These are phyloP conservation scores for Phaethon lepturus DNA, from an alignment of 2,113 vertebrate species.

Conservation along the genomic window DNA sequence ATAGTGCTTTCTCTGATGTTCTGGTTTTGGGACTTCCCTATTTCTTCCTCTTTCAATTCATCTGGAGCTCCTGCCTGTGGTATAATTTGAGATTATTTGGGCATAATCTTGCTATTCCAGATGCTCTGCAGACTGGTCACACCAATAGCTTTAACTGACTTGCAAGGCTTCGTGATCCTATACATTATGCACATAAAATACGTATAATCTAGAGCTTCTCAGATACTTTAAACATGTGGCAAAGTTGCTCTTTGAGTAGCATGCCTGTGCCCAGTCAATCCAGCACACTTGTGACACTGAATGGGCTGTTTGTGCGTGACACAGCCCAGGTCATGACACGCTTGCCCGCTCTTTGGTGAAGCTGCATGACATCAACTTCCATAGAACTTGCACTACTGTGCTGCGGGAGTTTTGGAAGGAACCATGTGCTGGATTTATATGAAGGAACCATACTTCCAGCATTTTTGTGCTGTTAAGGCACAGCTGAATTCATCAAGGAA, in stretches of 20 bases:
- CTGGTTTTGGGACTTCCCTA: rapidly evolving
- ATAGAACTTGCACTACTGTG: rapidly evolving
- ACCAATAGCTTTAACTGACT: neutral
- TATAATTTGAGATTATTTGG: neutral
- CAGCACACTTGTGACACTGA: too few species aligned
- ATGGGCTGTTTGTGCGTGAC: rapidly evolving
- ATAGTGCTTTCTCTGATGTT: neutral
- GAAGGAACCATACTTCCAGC: neutral
- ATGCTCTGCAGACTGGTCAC: neutral
- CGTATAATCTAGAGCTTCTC: neutral
- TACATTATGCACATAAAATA: rapidly evolving
- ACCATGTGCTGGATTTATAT: rapidly evolving
- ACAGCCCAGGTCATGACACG: too few species aligned
- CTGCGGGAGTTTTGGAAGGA: neutral
- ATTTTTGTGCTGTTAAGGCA: neutral
- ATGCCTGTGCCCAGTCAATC: rapidly evolving
- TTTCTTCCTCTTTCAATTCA: rapidly evolving
- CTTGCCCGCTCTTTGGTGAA: neutral
- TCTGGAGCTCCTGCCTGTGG: neutral
- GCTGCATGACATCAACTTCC: rapidly evolving
- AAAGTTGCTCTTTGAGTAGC: neutral
- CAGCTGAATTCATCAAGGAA: neutral
- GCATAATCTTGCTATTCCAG: neutral
- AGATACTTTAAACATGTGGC: rapidly evolving
- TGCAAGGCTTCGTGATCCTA: neutral